phyloP scores from a whole-genome alignment of 2,797 vertebrate genomes.

The Limosa lapponica region DNA sequence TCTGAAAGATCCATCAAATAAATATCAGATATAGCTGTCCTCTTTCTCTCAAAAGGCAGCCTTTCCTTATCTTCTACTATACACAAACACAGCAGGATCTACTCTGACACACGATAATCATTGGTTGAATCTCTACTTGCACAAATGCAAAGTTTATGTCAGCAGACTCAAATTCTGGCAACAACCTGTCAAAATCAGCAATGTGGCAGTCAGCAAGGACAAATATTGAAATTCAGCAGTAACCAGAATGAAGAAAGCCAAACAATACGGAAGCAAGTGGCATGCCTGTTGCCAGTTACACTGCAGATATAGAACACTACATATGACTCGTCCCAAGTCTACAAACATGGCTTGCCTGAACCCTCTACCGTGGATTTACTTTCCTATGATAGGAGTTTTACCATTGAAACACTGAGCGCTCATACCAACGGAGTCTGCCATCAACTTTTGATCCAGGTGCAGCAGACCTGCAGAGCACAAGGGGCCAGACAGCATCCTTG shows the following conservation, averaged over 20 bases:
- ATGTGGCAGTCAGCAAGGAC: conserved; percentile 13
- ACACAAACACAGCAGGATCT: neutral
- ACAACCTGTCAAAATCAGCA: neutral
- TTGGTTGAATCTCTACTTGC: neutral
- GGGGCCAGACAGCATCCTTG: neutral
- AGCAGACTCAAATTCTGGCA: conserved; percentile 12
- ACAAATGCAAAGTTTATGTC: neutral
- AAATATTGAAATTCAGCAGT: conserved; percentile 38
- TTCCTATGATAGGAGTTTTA: neutral
- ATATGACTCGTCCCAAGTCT: neutral
- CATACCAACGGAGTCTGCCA: neutral
- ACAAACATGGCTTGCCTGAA: neutral
- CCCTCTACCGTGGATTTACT: neutral
- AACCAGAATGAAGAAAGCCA: conserved; percentile 20
- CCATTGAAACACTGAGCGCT: fast-evolving
- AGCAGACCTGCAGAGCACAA: neutral
- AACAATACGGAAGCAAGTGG: neutral
- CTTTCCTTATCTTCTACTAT: neutral
- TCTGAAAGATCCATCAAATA: neutral
- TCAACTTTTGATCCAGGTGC: neutral
- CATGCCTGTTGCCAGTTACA: neutral
- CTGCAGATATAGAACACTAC: neutral
- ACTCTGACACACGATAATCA: neutral
- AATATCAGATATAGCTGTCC: neutral
- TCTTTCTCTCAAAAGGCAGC: neutral